Conservation (phyloP, 2,888 invertebrate genomes). For the Glaucopsyche alexis region DNA sequence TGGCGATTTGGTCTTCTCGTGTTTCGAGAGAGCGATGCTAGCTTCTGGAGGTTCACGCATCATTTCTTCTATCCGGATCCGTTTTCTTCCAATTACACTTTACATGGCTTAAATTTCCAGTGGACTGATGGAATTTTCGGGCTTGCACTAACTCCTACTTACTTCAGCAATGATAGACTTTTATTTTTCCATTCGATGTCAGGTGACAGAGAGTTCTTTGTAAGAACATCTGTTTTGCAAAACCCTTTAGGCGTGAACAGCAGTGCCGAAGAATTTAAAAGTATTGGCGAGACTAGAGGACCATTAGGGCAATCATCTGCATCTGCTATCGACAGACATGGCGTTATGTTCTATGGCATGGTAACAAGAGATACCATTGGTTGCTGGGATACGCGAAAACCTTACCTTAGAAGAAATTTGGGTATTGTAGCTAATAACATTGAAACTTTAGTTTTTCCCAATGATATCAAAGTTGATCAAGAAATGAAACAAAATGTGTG, state of each 20-base stretch:
- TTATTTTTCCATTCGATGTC: slow-evolving; percentile 91
- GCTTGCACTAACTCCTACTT: slow-evolving; percentile 82
- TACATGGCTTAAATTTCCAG: slow-evolving; percentile 88
- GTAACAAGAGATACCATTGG: slow-evolving; percentile 87
- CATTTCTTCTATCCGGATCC: slow-evolving; percentile 86
- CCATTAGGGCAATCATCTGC: slow-evolving; percentile 85
- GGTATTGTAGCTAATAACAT: slow-evolving; percentile 82
- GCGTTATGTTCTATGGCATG: slow-evolving; percentile 89
- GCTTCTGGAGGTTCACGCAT: slow-evolving; percentile 84
- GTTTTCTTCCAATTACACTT: slow-evolving; percentile 85
- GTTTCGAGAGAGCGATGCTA: slow-evolving; percentile 79
- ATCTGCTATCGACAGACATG: slow-evolving; percentile 84
- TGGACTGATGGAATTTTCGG: slow-evolving; percentile 92
- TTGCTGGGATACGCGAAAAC: slow-evolving; percentile 89
- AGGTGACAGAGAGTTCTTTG: slow-evolving; percentile 88
- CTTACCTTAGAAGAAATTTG: slow-evolving; percentile 82
- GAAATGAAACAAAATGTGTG: slow-evolving; percentile 85
- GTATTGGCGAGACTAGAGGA: slow-evolving; percentile 78
- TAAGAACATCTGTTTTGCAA: slow-evolving; percentile 82
- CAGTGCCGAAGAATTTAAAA: slow-evolving; percentile 58
- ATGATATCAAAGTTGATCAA: slow-evolving; percentile 88
- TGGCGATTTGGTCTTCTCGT: slow-evolving; percentile 84
- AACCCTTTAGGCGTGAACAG: slow-evolving; percentile 71
- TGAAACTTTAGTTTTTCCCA: slow-evolving; percentile 87
- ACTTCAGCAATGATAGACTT: slow-evolving; percentile 77